Base-by-base conservation (phyloP, 2,888 invertebrate genomes). In the Frankliniella intonsa region DNA sequence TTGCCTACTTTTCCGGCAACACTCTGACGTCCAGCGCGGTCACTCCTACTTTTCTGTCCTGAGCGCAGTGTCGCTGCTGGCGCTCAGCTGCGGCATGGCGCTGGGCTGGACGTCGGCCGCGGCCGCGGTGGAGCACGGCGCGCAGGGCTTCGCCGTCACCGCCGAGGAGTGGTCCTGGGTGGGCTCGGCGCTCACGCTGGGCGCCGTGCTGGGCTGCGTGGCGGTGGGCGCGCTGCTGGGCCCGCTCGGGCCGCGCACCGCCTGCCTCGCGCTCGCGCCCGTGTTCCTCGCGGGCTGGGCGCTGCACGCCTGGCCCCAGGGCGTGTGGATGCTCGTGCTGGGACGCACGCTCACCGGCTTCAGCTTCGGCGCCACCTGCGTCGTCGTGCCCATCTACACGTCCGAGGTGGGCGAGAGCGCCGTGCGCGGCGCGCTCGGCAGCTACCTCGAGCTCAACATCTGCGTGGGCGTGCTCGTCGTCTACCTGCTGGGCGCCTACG, bases 341-440 rank as follows among this genome's bases (percentile, higher is more conserved):
- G 69, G 69, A 22, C 69, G 69, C 69, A 10, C 69, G 8, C 11
- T 76, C 8, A 25, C 25, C 8, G 69, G 69, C 22, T 25, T 76
- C 11, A 25, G 69, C 69, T 76, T 76, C 25, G 69, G 69, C 22
- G 69, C 69, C 22, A 22, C 69, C 22, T 76, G 69, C 69, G 25
- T 76, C 22, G 22, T 76, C 22, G 22, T 76, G 69, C 69, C 69
- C 69, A 76, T 76, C 69, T 76, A 25, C 69, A 76, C 69, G 25
- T 76, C 69, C 25, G 69, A 76, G 69, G 69, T 76, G 69, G 69
- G 69, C 25, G 69, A 76, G 69, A 87, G 87, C 65, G 86, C 87
- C 12, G 85, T 88, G 62, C 85, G 90, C 50, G 90, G 89, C 5
- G 86, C 87, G 50, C 85, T 90, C 9, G 89, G 89, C 5, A 86